Evolutionary conservation across 2,113 vertebrate species (phyloP).

Genomic region (Amblyornis subalaris): DNA sequence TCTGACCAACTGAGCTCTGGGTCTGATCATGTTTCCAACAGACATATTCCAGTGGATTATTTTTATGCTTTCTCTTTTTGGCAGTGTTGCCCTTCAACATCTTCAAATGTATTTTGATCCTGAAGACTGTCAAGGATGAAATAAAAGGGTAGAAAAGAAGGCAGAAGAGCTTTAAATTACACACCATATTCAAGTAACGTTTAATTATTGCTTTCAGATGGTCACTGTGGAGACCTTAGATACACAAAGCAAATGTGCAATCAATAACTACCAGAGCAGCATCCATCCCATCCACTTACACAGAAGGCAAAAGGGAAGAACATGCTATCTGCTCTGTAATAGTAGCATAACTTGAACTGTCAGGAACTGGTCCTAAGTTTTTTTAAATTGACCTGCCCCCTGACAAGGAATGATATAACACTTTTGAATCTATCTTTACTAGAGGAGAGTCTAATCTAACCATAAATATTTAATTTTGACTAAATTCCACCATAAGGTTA

Average conservation of each 20-base stretch:
- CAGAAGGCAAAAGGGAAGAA: not conserved
- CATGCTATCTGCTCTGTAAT: not conserved
- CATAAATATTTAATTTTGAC: not conserved
- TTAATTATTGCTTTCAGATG: not conserved
- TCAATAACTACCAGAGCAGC: not conserved
- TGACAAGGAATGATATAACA: not conserved
- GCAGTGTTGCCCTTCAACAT: not conserved
- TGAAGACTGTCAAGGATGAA: not conserved
- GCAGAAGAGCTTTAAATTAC: not conserved
- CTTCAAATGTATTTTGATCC: not conserved
- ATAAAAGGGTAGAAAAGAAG: not conserved
- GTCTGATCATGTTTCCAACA: not conserved
- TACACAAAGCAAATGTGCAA: not conserved
- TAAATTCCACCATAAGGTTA: not conserved
- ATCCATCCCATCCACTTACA: not conserved
- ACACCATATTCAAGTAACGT: not conserved
- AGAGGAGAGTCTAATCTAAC: not conserved
- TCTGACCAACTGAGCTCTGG: not conserved
- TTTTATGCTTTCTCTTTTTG: not conserved
- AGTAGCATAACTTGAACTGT: not conserved
- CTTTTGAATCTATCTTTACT: not conserved
- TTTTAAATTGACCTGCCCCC: rapidly evolving
- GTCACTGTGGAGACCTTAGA: not conserved
- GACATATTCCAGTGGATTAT: not conserved
- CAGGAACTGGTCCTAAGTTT: not conserved